Percentiles rank a stretch among this genome's conserved stretches.
These are phyloP conservation scores for Popillia japonica DNA, from an alignment of 1,140 invertebrate species.

Conservation along the genomic window DNA sequence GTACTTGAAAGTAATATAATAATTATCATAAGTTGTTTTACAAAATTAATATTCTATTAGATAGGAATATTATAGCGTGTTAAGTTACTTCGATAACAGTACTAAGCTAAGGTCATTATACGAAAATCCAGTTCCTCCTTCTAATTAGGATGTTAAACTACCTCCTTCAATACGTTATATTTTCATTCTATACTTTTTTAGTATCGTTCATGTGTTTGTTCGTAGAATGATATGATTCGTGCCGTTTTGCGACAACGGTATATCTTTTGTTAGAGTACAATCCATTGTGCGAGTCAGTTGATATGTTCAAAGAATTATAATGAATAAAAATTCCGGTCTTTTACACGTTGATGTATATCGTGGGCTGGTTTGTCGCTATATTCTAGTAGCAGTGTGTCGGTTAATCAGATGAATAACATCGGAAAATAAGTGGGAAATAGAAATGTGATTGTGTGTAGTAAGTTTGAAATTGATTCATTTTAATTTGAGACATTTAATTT, in stretches of 20 bases:
- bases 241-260: neutral
- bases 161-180: neutral
- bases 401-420: neutral
- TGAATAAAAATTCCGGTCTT: slow-evolving; percentile 29
- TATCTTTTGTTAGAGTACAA: neutral
- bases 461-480: neutral
- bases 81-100: neutral
- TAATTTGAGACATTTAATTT: no score
- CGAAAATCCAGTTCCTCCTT: neutral
- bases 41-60: no score
- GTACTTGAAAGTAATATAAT: no score
- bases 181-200: neutral
- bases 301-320: slow-evolving; percentile 13
- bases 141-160: slow-evolving; percentile 22
- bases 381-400: neutral
- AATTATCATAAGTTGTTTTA: no score
- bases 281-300: neutral
- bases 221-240: neutral
- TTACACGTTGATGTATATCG: neutral
- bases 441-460: slow-evolving; percentile 1
- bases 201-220: neutral
- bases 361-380: neutral
- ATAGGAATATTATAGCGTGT: no score
- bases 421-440: neutral
- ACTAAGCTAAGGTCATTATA: slow-evolving; percentile 3